phyloP scores from a whole-genome alignment of 2,888 invertebrate genomes.

The Phymatocera aterrima region DNA sequence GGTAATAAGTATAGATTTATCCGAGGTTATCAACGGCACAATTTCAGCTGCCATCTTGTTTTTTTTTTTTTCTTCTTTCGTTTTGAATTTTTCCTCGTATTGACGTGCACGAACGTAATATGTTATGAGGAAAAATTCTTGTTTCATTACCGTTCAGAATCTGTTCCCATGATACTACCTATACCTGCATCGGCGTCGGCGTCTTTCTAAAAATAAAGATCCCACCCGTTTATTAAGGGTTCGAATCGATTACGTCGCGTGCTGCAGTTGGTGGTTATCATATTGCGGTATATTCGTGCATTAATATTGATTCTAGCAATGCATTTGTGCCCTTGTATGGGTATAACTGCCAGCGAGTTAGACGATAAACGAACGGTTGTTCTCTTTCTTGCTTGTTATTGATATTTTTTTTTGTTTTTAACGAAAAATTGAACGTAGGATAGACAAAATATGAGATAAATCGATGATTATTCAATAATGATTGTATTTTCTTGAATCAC shows the following conservation, averaged over 20 bases:
- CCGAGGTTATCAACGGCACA: not conserved
- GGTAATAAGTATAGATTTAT: not conserved
- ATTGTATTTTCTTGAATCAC: too few species aligned
- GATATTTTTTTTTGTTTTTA: too few species aligned
- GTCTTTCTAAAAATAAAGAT: too few species aligned
- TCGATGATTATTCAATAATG: not conserved
- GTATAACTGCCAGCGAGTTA: too few species aligned
- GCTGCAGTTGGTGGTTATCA: not conserved
- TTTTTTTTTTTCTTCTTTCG: not conserved
- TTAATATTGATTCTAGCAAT: not conserved
- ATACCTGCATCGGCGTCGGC: too few species aligned
- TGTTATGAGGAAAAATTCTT: not conserved
- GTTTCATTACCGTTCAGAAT: not conserved
- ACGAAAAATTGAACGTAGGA: too few species aligned
- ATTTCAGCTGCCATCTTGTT: not conserved
- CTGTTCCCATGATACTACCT: too few species aligned
- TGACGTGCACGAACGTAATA: not conserved
- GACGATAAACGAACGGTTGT: too few species aligned
- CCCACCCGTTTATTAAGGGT: not conserved
- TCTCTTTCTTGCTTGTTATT: too few species aligned
- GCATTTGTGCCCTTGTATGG: too few species aligned
- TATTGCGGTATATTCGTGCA: not conserved
- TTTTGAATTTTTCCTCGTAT: not conserved
- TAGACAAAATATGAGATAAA: too few species aligned
- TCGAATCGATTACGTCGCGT: not conserved